Conservation (phyloP, 2,888 invertebrate species). For the Drosophila cognata region DNA sequence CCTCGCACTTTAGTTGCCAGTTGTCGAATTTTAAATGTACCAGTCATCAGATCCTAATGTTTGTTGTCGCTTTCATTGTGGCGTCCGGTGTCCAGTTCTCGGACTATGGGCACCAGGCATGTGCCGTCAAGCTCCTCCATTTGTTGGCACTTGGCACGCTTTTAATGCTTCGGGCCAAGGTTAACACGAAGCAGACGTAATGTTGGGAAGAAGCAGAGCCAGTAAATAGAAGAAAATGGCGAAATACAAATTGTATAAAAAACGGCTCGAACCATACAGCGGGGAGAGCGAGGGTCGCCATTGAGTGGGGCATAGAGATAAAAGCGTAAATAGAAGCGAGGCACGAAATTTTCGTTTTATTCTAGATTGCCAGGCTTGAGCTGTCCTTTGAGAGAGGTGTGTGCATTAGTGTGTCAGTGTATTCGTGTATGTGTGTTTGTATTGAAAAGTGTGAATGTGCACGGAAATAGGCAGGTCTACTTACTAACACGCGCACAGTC, state of each 20-base stretch:
- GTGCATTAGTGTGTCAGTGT: constrained; percentile 14
- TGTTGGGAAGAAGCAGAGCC: constrained; percentile 38
- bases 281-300: background rate
- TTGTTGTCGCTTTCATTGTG: constrained; percentile 3
- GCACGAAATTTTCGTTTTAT: constrained; percentile 65
- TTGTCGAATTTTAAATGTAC: constrained; percentile 72
- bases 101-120: constrained; percentile 14
- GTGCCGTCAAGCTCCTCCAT: constrained; percentile 29
- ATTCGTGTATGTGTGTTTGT: constrained; percentile 21
- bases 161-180: constrained; percentile 75
- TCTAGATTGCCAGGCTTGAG: constrained; percentile 57
- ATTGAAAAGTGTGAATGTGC: constrained; percentile 65
- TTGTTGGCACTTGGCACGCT: constrained; percentile 72
- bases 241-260: constrained; percentile 76
- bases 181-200: constrained; percentile 62
- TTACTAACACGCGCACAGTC: constrained; percentile 41
- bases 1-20: constrained; percentile 43
- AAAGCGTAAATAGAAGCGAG: constrained; percentile 77
- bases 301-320: constrained; percentile 69
- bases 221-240: constrained; percentile 65
- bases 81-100: constrained; percentile 31
- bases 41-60: constrained; percentile 27
- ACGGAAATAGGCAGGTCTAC: constrained; percentile 56
- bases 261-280: constrained; percentile 25
- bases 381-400: constrained; percentile 36